Conservation (phyloP, 1,140 invertebrate species). For the Zaprionus africanus region DNA sequence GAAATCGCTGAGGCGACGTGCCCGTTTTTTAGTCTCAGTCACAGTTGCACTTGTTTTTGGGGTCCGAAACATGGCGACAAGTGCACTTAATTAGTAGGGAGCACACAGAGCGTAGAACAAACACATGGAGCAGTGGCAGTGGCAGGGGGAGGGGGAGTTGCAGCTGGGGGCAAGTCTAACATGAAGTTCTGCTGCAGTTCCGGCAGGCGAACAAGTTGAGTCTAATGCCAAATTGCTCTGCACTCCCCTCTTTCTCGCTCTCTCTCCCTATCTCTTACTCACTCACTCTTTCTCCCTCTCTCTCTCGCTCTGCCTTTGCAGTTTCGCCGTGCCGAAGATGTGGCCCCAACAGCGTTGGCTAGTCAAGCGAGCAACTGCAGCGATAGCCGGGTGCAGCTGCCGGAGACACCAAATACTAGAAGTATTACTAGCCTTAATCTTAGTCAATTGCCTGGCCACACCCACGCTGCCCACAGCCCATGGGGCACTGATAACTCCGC, state of each 20-base stretch:
- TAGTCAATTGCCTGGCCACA: constrained; percentile 78
- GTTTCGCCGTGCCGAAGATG: constrained; percentile 61
- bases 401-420: constrained; percentile 83
- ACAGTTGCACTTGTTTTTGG: constrained; percentile 32
- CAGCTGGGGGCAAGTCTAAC: constrained; percentile 16
- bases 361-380: constrained; percentile 68
- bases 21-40: constrained; percentile 40
- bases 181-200: constrained; percentile 46
- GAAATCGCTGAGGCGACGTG: constrained; percentile 69
- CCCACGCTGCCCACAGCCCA: constrained; percentile 47
- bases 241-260: constrained; percentile 13
- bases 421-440: constrained; percentile 84
- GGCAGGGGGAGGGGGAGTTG: neutral
- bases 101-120: constrained; percentile 19
- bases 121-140: neutral
- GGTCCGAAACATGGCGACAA: constrained; percentile 62
- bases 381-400: constrained; percentile 45
- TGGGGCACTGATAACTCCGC: constrained; percentile 61
- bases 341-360: constrained; percentile 78
- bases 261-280: neutral
- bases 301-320: constrained; percentile 24
- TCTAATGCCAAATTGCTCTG: constrained; percentile 66
- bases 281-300: neutral
- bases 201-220: constrained; percentile 65
- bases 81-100: constrained; percentile 77